Percentiles rank a stretch among this genome's conserved stretches.
Conservation (phyloP, 2,888 invertebrate species). For the Platycheirus rosarum region DNA sequence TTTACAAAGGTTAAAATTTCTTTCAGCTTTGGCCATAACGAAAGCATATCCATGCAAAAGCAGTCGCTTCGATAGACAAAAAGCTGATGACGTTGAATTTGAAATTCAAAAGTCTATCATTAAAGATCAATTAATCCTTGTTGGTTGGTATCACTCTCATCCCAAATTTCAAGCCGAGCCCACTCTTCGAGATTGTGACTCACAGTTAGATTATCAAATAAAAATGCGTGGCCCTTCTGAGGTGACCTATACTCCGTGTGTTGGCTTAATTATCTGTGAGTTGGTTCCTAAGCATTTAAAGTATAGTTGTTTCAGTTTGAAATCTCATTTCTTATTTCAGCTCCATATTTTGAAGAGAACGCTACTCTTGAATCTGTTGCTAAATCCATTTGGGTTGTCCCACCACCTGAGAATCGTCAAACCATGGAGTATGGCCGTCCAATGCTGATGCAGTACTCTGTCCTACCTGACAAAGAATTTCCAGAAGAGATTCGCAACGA, state of each 20-base stretch:
- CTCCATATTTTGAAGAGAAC: constrained; percentile 92
- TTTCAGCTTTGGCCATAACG: constrained; percentile 91
- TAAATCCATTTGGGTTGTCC: constrained; percentile 96
- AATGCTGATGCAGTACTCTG: constrained; percentile 93
- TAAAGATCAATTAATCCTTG: constrained; percentile 89
- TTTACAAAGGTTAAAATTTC: no score
- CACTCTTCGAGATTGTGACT: constrained; percentile 93
- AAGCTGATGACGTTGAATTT: constrained; percentile 89
- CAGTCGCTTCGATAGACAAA: constrained; percentile 90
- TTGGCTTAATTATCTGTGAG: constrained; percentile 96
- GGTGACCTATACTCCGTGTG: constrained; percentile 95
- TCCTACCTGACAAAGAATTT: constrained; percentile 91
- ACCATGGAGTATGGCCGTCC: constrained; percentile 94
- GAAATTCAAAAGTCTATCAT: constrained; percentile 93
- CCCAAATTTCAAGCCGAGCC: constrained; percentile 94
- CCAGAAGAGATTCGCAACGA: constrained; percentile 92
- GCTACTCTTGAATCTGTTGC: constrained; percentile 91
- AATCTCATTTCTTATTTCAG: no score
- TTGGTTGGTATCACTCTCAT: constrained; percentile 98
- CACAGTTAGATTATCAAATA: constrained; percentile 96
- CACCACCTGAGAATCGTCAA: constrained; percentile 96
- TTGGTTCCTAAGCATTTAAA: constrained; percentile 77
- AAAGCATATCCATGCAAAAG: constrained; percentile 95
- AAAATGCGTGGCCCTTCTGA: constrained; percentile 96
- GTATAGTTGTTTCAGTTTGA: background rate